Evolutionary conservation across 1,140 invertebrate genomes (phyloP).

Genomic region (Scylla paramamosain): DNA sequence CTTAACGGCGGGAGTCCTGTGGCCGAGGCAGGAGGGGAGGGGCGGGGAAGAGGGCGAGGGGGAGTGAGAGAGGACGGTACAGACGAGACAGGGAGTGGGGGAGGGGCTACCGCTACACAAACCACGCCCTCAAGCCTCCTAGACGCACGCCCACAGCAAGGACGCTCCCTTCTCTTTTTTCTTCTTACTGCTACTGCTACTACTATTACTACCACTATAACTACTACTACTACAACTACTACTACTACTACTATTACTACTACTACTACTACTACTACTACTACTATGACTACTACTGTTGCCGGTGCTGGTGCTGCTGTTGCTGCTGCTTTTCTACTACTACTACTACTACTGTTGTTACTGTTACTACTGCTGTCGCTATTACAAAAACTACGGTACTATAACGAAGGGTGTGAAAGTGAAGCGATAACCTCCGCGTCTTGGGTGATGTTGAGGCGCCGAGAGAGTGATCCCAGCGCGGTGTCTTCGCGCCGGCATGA

Average conservation of each 20-base stretch:
- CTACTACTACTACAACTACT: neutral
- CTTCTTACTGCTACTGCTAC: neutral
- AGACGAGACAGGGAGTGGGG: neutral
- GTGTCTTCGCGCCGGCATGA: neutral
- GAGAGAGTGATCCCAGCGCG: neutral
- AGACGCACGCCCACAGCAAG: neutral
- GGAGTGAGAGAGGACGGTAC: neutral
- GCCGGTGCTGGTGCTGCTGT: too few species aligned
- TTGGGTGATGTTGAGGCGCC: neutral
- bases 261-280: neutral
- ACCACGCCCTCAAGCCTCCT: neutral
- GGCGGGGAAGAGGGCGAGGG: neutral
- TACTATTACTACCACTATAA: neutral
- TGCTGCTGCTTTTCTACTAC: neutral
- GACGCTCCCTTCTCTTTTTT: neutral
- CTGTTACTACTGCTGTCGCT: neutral
- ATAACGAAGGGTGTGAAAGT: neutral
- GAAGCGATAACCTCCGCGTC: neutral
- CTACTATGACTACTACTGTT: too few species aligned
- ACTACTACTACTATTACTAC: neutral
- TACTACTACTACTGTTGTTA: neutral
- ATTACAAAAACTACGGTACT: too few species aligned
- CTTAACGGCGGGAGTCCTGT: constrained; percentile 31
- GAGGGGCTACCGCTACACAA: constrained; percentile 16
- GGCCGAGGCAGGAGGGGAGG: neutral